Conservation (phyloP, 2,797 vertebrate species). For the Rhinoraja longicauda region DNA sequence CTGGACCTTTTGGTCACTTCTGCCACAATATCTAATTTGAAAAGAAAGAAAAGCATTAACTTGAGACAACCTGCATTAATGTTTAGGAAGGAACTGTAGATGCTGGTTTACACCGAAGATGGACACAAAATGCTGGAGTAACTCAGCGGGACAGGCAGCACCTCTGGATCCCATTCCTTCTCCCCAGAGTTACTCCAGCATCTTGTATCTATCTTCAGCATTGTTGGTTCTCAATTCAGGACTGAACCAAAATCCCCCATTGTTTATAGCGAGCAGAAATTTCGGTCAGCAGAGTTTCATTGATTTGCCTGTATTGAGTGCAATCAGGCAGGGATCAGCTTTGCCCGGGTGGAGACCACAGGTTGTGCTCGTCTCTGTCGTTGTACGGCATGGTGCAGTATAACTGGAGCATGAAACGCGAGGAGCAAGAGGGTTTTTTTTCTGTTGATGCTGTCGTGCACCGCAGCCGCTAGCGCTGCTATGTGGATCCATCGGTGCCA, state of each 20-base stretch:
- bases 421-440: background rate
- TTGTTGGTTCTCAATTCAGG: background rate
- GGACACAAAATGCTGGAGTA: too few relatives aligned
- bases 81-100: too few relatives aligned
- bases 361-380: background rate
- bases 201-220: background rate
- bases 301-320: background rate
- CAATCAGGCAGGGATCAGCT: background rate
- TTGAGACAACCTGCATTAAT: background rate
- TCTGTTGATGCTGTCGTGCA: too few relatives aligned
- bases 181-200: too few relatives aligned
- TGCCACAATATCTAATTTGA: background rate
- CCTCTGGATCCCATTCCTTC: too few relatives aligned
- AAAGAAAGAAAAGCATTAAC: background rate
- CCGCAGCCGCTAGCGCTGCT: background rate
- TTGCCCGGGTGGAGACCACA: background rate
- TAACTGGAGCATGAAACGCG: background rate
- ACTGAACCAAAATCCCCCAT: background rate
- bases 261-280: background rate
- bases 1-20: background rate
- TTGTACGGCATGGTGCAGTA: background rate
- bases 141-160: too few relatives aligned
- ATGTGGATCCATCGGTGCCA: background rate
- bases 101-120: too few relatives aligned
- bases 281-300: background rate